Percentiles rank a stretch among this genome's conserved stretches.
These are phyloP conservation scores for Pasiphila rectangulata DNA, from an alignment of 2,888 invertebrate genomes.

Conservation along the genomic window DNA sequence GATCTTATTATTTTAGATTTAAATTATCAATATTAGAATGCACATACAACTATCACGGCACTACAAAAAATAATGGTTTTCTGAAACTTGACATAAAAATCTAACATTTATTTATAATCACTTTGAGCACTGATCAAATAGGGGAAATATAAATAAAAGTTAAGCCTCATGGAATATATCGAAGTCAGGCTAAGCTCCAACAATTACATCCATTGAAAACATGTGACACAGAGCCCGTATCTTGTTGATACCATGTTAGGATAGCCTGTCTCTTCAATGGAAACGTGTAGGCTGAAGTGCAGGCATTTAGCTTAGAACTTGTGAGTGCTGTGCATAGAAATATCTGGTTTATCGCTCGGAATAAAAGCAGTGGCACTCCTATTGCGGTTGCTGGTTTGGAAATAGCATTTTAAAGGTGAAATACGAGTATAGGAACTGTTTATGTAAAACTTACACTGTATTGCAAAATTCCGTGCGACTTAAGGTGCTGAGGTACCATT, in stretches of 20 bases:
- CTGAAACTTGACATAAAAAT: no score
- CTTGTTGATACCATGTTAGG: conserved; percentile 22
- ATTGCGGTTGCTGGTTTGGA: neutral
- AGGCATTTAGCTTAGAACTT: conserved; percentile 17
- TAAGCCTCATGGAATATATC: neutral
- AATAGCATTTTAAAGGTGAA: neutral
- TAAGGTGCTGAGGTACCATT: no score
- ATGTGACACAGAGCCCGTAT: conserved; percentile 11
- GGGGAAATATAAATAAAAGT: neutral
- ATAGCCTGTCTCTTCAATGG: conserved; percentile 19
- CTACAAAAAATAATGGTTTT: no score
- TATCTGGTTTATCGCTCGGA: neutral
- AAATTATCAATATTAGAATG: no score
- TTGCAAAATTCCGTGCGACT: no score
- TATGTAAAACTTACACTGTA: no score
- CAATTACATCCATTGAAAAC: conserved; percentile 22
- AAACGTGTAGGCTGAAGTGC: conserved; percentile 17
- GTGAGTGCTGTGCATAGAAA: conserved; percentile 6
- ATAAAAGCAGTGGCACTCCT: neutral
- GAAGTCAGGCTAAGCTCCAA: conserved; percentile 1
- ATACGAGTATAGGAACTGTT: no score
- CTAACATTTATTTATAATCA: no score
- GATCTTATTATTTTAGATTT: no score
- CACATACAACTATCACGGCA: no score
- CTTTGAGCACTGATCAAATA: no score